Evolutionary conservation across 2,888 invertebrate genomes (phyloP).

Genomic region (Sylvicola fuscatus): DNA sequence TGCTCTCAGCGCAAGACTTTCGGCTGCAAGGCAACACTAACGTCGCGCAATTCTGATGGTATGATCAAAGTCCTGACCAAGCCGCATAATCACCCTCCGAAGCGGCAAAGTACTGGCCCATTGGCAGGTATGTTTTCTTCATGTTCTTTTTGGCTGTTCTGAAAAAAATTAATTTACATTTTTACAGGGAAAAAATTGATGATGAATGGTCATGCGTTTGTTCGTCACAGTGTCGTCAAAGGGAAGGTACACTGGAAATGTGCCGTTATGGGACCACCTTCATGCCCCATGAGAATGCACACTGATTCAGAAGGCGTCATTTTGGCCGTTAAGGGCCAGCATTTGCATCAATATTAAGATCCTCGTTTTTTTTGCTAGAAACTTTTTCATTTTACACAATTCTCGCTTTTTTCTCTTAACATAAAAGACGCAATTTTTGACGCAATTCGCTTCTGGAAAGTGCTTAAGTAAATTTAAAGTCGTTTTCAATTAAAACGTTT

Average conservation of each 20-base stretch:
- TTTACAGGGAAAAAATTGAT: constrained; percentile 7
- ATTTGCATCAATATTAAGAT: too few species aligned
- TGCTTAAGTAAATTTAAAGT: too few species aligned
- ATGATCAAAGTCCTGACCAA: constrained; percentile 5
- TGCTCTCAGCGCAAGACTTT: not conserved
- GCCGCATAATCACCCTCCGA: constrained; percentile 7
- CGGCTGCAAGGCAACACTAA: not conserved
- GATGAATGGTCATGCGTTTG: constrained; percentile 6
- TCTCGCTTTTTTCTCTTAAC: too few species aligned
- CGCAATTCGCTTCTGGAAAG: too few species aligned
- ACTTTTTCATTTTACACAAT: too few species aligned
- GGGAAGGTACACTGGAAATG: constrained; percentile 9
- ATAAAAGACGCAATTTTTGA: too few species aligned
- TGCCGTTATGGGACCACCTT: not conserved
- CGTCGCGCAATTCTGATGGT: constrained; percentile 4
- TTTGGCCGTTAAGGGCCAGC: constrained; percentile 5
- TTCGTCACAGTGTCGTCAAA: constrained; percentile 6
- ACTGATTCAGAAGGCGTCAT: constrained; percentile 6
- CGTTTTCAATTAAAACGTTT: too few species aligned
- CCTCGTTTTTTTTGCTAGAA: too few species aligned
- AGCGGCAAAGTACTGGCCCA: constrained; percentile 1
- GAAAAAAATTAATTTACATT: too few species aligned
- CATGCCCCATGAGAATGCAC: constrained; percentile 7
- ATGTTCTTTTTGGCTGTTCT: too few species aligned
- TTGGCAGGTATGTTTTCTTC: constrained; percentile 4